These are phyloP conservation scores for Uromys caudimaculatus DNA, from an alignment of 2,797 vertebrate species.

Conservation along the genomic window DNA sequence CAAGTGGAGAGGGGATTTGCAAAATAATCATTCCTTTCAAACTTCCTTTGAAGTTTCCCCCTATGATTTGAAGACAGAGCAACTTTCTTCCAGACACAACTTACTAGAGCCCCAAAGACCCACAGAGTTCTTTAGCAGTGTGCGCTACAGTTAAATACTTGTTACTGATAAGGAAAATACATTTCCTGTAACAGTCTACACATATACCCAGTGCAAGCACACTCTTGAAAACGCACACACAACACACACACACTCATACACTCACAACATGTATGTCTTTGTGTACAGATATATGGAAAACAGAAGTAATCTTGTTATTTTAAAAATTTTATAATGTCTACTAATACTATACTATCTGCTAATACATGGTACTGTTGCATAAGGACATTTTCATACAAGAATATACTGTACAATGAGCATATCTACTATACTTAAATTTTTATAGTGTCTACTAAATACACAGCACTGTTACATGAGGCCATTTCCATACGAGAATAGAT, in stretches of 20 bases:
- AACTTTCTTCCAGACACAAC: conserved; percentile 5
- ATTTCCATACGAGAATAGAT: not conserved
- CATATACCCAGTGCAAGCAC: not conserved
- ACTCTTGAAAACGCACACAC: not conserved
- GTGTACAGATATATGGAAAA: not conserved
- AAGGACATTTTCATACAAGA: not conserved
- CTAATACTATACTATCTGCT: not conserved
- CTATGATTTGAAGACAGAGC: conserved; percentile 5
- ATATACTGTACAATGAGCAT: not conserved
- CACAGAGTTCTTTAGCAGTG: not conserved
- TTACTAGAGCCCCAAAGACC: not conserved
- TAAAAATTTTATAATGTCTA: not conserved
- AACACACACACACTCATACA: no score
- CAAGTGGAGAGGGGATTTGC: not conserved
- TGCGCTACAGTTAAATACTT: not conserved
- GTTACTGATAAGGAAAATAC: conserved; percentile 27
- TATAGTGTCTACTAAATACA: not conserved
- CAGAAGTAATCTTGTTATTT: conserved; percentile 17
- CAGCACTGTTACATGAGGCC: not conserved
- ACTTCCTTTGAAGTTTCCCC: conserved; percentile 36
- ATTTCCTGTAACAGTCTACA: conserved; percentile 28
- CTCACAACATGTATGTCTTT: not conserved
- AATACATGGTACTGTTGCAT: not conserved
- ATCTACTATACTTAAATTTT: not conserved
- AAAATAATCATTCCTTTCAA: conserved; percentile 10